phyloP scores from a whole-genome alignment of 53 echinoderm and acorn worm genomes.

The Zoroaster sp. region DNA sequence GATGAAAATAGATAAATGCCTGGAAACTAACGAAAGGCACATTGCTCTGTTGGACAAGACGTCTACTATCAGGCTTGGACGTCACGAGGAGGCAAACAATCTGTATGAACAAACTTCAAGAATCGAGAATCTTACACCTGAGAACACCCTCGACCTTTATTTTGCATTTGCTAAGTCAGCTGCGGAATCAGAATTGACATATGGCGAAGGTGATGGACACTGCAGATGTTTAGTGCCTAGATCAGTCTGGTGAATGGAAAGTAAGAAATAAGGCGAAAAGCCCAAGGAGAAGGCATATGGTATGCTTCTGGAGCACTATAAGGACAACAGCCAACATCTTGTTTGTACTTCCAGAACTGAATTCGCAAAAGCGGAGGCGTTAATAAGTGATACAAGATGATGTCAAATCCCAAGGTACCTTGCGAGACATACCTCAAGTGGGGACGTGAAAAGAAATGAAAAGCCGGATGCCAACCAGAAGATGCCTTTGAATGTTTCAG shows the following conservation, averaged over 20 bases:
- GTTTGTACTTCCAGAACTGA: background rate
- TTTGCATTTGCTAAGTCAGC: background rate
- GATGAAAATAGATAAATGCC: background rate
- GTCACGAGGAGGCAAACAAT: background rate
- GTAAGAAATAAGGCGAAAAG: background rate
- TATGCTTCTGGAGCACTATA: background rate
- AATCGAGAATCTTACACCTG: background rate
- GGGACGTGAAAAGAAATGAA: background rate
- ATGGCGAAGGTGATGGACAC: conserved; percentile 8
- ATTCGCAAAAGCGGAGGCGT: background rate
- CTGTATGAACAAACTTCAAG: background rate
- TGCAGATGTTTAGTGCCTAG: background rate
- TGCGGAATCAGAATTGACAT: background rate
- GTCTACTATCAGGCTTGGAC: background rate
- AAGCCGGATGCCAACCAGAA: background rate
- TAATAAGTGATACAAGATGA: background rate
- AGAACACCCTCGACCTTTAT: background rate
- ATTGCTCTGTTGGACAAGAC: background rate
- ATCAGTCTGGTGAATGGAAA: background rate
- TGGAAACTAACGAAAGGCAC: background rate
- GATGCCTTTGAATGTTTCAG: background rate
- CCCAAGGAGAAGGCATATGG: background rate
- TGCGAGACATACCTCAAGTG: background rate
- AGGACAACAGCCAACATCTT: background rate
- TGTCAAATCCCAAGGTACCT: background rate